phyloP scores from a whole-genome alignment of 2,113 vertebrate species.

The Calcarius ornatus region DNA sequence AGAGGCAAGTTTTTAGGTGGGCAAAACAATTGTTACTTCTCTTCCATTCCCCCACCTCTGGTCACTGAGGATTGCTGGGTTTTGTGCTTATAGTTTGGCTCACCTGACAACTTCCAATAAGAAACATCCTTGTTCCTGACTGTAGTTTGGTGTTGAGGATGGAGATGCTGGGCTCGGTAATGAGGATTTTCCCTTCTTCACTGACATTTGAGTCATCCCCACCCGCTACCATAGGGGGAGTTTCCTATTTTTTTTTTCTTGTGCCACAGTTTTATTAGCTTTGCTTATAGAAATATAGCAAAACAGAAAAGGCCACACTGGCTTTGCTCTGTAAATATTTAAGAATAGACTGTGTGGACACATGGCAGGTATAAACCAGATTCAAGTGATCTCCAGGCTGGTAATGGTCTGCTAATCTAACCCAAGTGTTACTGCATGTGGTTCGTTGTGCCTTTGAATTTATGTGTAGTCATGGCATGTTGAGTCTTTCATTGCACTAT shows the following conservation, averaged over 20 bases:
- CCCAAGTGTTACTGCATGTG: background rate
- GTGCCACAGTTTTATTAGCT: slow-evolving; percentile 13
- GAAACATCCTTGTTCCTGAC: background rate
- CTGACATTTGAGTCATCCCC: background rate
- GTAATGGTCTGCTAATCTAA: slow-evolving; percentile 32
- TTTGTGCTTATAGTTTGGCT: background rate
- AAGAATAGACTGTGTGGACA: background rate
- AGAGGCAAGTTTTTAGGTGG: background rate
- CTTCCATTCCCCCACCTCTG: background rate
- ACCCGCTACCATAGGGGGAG: background rate
- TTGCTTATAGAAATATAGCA: slow-evolving; percentile 1
- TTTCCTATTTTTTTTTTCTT: background rate
- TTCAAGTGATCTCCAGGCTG: background rate
- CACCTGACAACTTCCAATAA: background rate
- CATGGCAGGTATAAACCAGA: slow-evolving; percentile 44
- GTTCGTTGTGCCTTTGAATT: background rate
- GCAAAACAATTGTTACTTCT: background rate
- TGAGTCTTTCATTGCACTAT: background rate
- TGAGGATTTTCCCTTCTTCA: background rate
- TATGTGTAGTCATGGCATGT: background rate
- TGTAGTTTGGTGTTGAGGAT: background rate
- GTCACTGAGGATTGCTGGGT: background rate
- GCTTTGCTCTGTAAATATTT: slow-evolving; percentile 57
- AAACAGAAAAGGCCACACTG: slow-evolving; percentile 13
- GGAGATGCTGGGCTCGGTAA: background rate